Base-by-base conservation (phyloP, 2,888 invertebrate species). In the Eristalinus aeneus region DNA sequence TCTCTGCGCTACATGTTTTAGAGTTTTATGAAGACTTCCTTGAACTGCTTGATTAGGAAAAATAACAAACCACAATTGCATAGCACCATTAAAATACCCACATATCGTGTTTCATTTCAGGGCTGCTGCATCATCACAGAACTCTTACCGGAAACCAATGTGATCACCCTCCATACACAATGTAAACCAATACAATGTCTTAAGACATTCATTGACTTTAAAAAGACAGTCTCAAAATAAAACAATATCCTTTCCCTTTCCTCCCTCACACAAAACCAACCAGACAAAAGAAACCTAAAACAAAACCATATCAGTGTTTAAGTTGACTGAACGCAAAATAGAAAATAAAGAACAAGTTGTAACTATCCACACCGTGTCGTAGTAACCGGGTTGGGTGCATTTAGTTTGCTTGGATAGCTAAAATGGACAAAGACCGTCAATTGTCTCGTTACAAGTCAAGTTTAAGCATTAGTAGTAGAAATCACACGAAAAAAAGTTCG, bases 401-500 rank as follows among this genome's bases (percentile, higher is more conserved):
- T 53, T 75, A 22, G 9, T 32, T 46, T 32, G 60, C 12, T 1
- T 6, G 36, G n/a, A 1, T 54, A 53, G 34, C 31, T n/a, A 68
- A 74, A 69, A 86, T 86, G 86, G 86, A 86, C 71, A 77, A 82
- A 82, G 82, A 82, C 16, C 86, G 86, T 3, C 82, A 78, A 63
- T 86, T 69, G 46, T 69, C 65, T 31, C 86, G 86, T 61, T 71
- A 82, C 71, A 86, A 86, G 58, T 77, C 86, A 6, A 74, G 63
- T 56, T 56, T 46, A 16, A 68, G 74, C 12, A 34, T 68, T 23
- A 88, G 82, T 60, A 85, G 60, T 71, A 81, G 82, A 71, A 88
- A 88, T 72, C 88, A 87, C 72, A 75, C 83, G 39, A 88, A 87
- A 46, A 89, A 88, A 75, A 72, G 68, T 56, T 88, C 69, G 36